Conservation (phyloP, 2,888 invertebrate species). For the Willowsia nigromaculata region DNA sequence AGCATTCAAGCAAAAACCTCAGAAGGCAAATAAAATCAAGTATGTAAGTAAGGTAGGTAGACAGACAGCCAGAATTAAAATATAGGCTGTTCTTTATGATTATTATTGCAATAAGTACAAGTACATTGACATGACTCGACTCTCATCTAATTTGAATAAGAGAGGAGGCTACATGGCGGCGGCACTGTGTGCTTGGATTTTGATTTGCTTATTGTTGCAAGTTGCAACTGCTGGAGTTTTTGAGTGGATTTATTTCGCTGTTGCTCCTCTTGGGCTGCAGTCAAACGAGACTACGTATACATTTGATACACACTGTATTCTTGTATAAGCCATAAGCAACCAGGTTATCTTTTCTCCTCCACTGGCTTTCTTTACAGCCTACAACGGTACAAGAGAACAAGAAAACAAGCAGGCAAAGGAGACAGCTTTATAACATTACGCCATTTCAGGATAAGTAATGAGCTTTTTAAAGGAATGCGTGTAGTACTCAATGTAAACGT, state of each 20-base stretch:
- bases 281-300: too few relatives aligned
- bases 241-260: not conserved
- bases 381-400: not conserved
- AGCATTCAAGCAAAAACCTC: not conserved
- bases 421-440: slow-evolving; percentile 21
- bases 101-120: slow-evolving; percentile 30
- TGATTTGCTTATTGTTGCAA: slow-evolving; percentile 22
- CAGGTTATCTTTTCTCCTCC: not conserved
- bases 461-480: slow-evolving; percentile 3
- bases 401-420: not conserved
- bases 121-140: slow-evolving; percentile 22
- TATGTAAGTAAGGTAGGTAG: not conserved
- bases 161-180: not conserved
- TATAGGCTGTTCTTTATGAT: not conserved
- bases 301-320: too few relatives aligned
- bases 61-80: not conserved
- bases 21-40: not conserved
- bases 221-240: slow-evolving; percentile 23
- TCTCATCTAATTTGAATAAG: slow-evolving; percentile 30
- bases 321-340: too few relatives aligned
- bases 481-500: not conserved
- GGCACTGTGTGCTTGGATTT: not conserved
- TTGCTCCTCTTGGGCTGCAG: too few relatives aligned
- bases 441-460: slow-evolving; percentile 32
- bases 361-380: not conserved